These are phyloP conservation scores for Corythornis leucogaster DNA, from an alignment of 2,797 vertebrate species.

Conservation along the genomic window DNA sequence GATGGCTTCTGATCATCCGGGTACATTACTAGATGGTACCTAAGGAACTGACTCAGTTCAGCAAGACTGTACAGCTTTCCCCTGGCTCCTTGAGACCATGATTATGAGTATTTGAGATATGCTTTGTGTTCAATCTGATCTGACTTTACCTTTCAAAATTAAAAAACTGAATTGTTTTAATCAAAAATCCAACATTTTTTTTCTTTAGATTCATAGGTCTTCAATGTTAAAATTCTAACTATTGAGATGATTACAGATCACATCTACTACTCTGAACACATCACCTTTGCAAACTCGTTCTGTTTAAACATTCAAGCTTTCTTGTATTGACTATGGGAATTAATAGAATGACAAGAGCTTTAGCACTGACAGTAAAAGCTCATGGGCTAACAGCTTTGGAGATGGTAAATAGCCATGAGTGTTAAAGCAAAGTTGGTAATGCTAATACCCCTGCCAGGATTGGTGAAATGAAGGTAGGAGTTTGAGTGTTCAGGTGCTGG, in stretches of 20 bases:
- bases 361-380: not conserved
- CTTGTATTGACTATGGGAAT: not conserved
- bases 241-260: not conserved
- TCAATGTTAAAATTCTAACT: not conserved
- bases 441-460: not conserved
- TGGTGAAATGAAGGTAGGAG: not conserved
- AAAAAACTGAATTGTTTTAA: not conserved
- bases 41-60: not conserved
- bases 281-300: not conserved
- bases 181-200: rapidly evolving
- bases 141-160: not conserved
- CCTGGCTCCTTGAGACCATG: not conserved
- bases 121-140: not conserved
- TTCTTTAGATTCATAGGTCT: not conserved
- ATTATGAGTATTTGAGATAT: not conserved
- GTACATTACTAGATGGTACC: not conserved
- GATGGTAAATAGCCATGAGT: not conserved
- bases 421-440: not conserved
- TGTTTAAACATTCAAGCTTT: not conserved
- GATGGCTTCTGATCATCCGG: not conserved
- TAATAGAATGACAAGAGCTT: not conserved
- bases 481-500: not conserved
- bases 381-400: not conserved
- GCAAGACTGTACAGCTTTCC: not conserved
- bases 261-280: rapidly evolving